Conservation (phyloP, 1,140 invertebrate species). For the Macrocentrus cingulum region DNA sequence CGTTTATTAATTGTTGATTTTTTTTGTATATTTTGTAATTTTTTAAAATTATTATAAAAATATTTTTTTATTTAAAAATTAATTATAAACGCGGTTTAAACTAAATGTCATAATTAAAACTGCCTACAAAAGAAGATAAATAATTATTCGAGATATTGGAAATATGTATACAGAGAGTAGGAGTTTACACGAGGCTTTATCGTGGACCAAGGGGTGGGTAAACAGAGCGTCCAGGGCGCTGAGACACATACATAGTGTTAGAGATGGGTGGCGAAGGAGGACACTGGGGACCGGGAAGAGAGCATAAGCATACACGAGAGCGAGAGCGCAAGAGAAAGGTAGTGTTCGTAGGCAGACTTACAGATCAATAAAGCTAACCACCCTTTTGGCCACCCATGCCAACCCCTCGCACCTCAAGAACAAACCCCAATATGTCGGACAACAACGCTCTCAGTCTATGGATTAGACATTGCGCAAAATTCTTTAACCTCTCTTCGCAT, state of each 20-base stretch:
- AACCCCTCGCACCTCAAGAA: slow-evolving; percentile 51
- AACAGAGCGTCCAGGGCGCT: slow-evolving; percentile 4
- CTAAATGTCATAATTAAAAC: slow-evolving; percentile 56
- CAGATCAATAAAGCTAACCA: slow-evolving; percentile 62
- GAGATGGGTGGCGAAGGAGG: slow-evolving; percentile 34
- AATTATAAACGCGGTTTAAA: no score
- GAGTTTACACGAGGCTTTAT: slow-evolving; percentile 30
- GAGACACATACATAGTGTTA: slow-evolving; percentile 6
- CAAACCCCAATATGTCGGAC: slow-evolving; percentile 57
- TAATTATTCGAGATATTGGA: background rate
- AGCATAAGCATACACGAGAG: slow-evolving; percentile 30
- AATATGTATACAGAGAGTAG: background rate
- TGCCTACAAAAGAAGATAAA: slow-evolving; percentile 38
- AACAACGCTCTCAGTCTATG: slow-evolving; percentile 50
- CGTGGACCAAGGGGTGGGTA: slow-evolving; percentile 1
- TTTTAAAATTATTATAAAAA: no score
- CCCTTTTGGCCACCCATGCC: slow-evolving; percentile 38
- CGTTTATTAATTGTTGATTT: no score
- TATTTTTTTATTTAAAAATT: no score
- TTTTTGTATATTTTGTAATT: no score
- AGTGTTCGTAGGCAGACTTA: slow-evolving; percentile 57
- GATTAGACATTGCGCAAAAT: slow-evolving; percentile 47
- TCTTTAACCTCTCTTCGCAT: background rate
- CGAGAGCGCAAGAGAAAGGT: no score
- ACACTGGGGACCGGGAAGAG: slow-evolving; percentile 33